Percentiles rank a stretch among this genome's conserved stretches.
Conservation (phyloP, 2,797 vertebrate genomes). For the Xenopus petersii region DNA sequence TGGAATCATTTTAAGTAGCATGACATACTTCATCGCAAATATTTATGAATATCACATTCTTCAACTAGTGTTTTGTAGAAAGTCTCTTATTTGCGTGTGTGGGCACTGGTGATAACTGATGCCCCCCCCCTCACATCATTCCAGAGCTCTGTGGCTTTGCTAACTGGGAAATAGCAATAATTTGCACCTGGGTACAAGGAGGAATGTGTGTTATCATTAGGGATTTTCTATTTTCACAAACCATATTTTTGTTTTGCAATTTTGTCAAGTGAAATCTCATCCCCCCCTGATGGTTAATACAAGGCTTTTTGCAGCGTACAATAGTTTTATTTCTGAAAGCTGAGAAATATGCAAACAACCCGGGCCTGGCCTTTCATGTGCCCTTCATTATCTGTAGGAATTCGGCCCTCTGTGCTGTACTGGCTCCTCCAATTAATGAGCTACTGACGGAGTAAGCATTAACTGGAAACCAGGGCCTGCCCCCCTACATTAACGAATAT, state of each 20-base stretch:
- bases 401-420: conserved; percentile 31
- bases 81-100: too few relatives aligned
- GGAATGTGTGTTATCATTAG: conserved; percentile 24
- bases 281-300: conserved; percentile 21
- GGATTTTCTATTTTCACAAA: conserved; percentile 20
- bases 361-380: conserved; percentile 36
- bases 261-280: conserved; percentile 18
- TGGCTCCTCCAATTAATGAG: conserved; percentile 46
- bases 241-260: conserved; percentile 31
- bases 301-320: conserved; percentile 13
- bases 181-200: conserved; percentile 9
- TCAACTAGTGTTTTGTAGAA: too few relatives aligned
- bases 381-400: conserved; percentile 44
- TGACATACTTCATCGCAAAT: too few relatives aligned
- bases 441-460: conserved; percentile 47
- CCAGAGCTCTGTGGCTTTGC: too few relatives aligned
- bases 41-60: too few relatives aligned
- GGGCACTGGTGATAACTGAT: too few relatives aligned
- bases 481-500: conserved; percentile 36
- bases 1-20: too few relatives aligned
- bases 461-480: conserved; percentile 40
- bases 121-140: too few relatives aligned
- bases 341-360: conserved; percentile 45
- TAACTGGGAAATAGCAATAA: conserved; percentile 14
- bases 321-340: conserved; percentile 35